Conservation (phyloP, 2,888 invertebrate species). For the Phaonia tiefii region DNA sequence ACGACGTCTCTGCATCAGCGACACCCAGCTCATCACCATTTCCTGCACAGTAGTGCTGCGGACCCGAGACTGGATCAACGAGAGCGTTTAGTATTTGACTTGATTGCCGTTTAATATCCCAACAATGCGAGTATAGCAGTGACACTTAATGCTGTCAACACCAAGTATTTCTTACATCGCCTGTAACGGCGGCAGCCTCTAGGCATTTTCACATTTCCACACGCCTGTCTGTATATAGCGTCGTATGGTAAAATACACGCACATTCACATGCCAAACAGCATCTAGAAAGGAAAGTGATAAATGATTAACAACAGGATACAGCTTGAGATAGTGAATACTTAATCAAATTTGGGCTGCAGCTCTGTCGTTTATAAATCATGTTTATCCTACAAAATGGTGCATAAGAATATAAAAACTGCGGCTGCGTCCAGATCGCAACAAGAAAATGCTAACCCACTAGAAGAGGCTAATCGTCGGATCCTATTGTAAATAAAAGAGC, state of each 20-base stretch:
- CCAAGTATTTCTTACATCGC: constrained; percentile 61
- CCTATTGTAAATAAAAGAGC: no score
- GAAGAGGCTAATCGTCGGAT: no score
- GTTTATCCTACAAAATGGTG: not conserved
- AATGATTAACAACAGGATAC: constrained; percentile 58
- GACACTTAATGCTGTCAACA: constrained; percentile 65
- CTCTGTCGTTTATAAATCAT: not conserved
- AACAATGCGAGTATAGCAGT: constrained; percentile 45
- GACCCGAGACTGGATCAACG: no score
- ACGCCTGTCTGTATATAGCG: not conserved
- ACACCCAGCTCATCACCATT: not conserved
- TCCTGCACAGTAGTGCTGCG: not conserved
- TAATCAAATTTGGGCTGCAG: constrained; percentile 47
- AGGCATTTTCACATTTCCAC: no score
- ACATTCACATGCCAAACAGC: constrained; percentile 51
- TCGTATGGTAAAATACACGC: not conserved
- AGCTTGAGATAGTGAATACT: constrained; percentile 55
- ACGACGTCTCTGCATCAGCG: not conserved
- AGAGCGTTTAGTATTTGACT: constrained; percentile 54
- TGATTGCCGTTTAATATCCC: constrained; percentile 67
- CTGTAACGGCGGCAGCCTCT: constrained; percentile 28
- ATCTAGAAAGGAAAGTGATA: constrained; percentile 55
- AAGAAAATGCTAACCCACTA: no score
- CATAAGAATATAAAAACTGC: no score
- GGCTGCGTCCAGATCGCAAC: no score